Evolutionary conservation across 2,797 vertebrate species (phyloP).

Genomic region (Muraenolepis orangiensis): DNA sequence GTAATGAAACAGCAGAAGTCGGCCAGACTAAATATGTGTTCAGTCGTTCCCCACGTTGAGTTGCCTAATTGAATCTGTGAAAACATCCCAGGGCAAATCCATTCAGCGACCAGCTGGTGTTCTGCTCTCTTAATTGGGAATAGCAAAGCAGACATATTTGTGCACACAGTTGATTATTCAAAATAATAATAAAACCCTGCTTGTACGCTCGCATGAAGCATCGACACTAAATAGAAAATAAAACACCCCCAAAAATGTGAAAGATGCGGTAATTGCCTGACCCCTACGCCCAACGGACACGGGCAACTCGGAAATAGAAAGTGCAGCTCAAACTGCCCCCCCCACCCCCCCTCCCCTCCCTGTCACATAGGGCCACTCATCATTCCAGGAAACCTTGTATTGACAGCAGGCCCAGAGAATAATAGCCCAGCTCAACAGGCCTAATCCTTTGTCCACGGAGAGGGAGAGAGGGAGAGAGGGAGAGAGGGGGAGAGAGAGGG

Average conservation of each 20-base stretch:
- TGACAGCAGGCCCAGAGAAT: slow-evolving; percentile 36
- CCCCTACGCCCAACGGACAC: slow-evolving; percentile 10
- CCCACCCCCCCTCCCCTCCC: not conserved
- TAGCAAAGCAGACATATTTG: slow-evolving; percentile 5
- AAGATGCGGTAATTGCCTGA: slow-evolving; percentile 7
- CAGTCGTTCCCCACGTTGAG: slow-evolving; percentile 11
- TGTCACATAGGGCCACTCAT: slow-evolving; percentile 27
- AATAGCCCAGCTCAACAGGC: slow-evolving; percentile 39
- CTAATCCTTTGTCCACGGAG: slow-evolving; percentile 39
- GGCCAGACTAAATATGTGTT: slow-evolving; percentile 43
- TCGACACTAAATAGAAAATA: slow-evolving; percentile 10
- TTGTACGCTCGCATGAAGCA: slow-evolving; percentile 12
- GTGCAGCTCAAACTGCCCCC: slow-evolving; percentile 5
- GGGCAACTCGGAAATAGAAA: slow-evolving; percentile 41
- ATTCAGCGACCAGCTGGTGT: not conserved
- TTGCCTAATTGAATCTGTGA: slow-evolving; percentile 30
- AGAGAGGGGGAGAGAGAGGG: slow-evolving; percentile 42
- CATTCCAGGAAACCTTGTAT: slow-evolving; percentile 30
- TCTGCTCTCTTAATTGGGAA: slow-evolving; percentile 15
- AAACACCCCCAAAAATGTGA: slow-evolving; percentile 8
- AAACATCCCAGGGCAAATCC: slow-evolving; percentile 19
- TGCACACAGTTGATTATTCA: not conserved
- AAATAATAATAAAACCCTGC: not conserved
- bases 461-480: slow-evolving; percentile 41
- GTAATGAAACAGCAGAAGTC: slow-evolving; percentile 15